Evolutionary conservation across 2,113 vertebrate genomes (phyloP), one percentile per base, ranked within the genome.

Genomic region (Aegotheles bennettii): DNA sequence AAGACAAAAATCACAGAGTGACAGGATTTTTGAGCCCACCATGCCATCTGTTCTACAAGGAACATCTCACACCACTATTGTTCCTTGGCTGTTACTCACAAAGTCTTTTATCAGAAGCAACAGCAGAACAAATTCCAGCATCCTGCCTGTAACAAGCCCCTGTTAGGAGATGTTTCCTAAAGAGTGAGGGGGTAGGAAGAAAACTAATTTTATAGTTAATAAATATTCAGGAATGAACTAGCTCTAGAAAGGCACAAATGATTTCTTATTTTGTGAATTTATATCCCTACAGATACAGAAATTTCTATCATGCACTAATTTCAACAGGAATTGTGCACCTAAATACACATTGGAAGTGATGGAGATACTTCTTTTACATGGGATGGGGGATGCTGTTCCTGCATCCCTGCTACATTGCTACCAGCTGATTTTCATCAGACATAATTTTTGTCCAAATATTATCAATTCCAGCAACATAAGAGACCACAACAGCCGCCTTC

Each of bases 31-130:
- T 69, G n/a, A 60, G 42, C 43, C 17, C 36, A 50, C 29, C 16
- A 8, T 9, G 21, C 9, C 65, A 40, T 21, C 23, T 67, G 43
- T 82, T 45, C 51, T 45, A 5, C 20, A 59, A 54, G 74, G 38
- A 61, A 50, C 57, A 43, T 31, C 24, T 79, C 38, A 40, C 0
- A 0, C 26, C 1, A 1, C 70, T 56, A 21, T 16, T 59, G 16
- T 68, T 86, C 48, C 50, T 76, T 38, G 61, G 45, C 42, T 81
- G 17, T 43, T 73, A 35, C 21, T 68, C n/a, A 33, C 29, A 45
- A 26, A 21, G 29, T 59, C 68, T 57, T 87, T 76, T 40, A 60
- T 64, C 38, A 63, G 13, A 65, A 84, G 48, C n/a, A 63, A 63
- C 0, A 57, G n/a, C 47, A 57, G 74, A 90, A 71, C 20, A 80